These are phyloP conservation scores for Ctena decussata DNA, from an alignment of 2,888 invertebrate genomes.

Conservation along the genomic window DNA sequence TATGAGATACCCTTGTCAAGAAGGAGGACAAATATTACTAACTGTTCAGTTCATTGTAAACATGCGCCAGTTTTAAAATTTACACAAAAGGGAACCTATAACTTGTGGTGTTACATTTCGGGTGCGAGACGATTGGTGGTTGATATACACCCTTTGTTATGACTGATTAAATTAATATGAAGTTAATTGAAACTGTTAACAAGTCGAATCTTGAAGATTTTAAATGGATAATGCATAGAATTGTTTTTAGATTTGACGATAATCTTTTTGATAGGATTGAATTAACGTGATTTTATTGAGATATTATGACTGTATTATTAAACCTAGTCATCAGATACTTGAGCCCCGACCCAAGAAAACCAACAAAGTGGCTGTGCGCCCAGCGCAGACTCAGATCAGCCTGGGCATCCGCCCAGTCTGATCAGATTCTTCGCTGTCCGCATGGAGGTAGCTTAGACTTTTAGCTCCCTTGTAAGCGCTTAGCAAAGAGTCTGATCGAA, in stretches of 20 bases:
- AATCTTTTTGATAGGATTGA: neutral
- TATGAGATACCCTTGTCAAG: neutral
- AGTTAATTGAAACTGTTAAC: slow-evolving; percentile 4
- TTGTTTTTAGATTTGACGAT: neutral
- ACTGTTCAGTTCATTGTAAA: neutral
- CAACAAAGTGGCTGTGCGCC: too few species aligned
- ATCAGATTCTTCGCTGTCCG: too few species aligned
- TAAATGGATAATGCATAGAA: neutral
- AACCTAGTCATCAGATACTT: slow-evolving; percentile 9
- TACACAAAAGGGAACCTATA: too few species aligned
- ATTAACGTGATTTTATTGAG: neutral
- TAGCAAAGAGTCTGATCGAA: too few species aligned
- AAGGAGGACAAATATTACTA: neutral
- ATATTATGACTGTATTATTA: neutral
- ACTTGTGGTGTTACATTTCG: neutral
- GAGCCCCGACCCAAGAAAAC: too few species aligned
- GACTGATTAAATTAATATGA: neutral
- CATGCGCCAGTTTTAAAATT: too few species aligned
- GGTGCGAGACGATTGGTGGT: neutral
- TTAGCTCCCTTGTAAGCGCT: too few species aligned
- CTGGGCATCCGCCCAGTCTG: too few species aligned
- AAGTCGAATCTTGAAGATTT: neutral
- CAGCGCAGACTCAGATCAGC: too few species aligned
- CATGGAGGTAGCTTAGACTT: too few species aligned
- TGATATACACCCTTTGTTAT: neutral